Percentiles rank a stretch among this genome's conserved stretches.
Evolutionary conservation across 2,797 vertebrate genomes (phyloP).

Genomic region (Odontamblyopus lacepedii): DNA sequence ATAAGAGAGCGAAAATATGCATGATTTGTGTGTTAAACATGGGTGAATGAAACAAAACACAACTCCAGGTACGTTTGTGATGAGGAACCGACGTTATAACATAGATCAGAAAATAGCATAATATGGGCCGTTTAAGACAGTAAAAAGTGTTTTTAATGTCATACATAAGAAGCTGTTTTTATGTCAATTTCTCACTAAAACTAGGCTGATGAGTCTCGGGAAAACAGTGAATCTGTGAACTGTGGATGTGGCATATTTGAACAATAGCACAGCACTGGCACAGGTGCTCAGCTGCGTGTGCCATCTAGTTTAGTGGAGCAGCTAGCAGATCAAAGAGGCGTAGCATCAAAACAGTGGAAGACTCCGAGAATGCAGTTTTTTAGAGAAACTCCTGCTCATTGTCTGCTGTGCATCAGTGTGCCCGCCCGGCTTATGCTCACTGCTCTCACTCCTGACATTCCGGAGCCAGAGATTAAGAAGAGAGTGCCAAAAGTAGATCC

Average conservation of each 20-base stretch:
- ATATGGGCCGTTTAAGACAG: no score
- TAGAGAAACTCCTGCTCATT: constrained; percentile 35
- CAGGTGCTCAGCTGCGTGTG: constrained; percentile 37
- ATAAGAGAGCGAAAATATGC: no score
- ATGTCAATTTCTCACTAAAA: background rate
- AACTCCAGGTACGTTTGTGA: no score
- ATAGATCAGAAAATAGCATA: no score
- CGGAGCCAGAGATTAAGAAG: constrained; percentile 15
- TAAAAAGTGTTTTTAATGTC: no score
- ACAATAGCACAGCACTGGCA: constrained; percentile 36
- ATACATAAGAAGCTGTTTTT: background rate
- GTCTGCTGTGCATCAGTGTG: constrained; percentile 31
- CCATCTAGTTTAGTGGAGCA: constrained; percentile 50
- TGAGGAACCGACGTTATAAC: no score
- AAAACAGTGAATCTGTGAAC: constrained; percentile 21
- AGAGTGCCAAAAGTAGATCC: constrained; percentile 24
- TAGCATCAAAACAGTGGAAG: constrained; percentile 42
- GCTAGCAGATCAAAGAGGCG: constrained; percentile 53
- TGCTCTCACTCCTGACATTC: constrained; percentile 23
- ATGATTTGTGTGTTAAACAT: no score
- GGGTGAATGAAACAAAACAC: no score
- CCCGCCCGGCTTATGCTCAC: constrained; percentile 17
- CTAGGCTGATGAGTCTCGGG: constrained; percentile 16
- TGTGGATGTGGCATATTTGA: constrained; percentile 32
- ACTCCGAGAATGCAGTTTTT: constrained; percentile 22